Evolutionary conservation across 23 tunicate genomes (phyloP).

Genomic region (Pegea sp.): DNA sequence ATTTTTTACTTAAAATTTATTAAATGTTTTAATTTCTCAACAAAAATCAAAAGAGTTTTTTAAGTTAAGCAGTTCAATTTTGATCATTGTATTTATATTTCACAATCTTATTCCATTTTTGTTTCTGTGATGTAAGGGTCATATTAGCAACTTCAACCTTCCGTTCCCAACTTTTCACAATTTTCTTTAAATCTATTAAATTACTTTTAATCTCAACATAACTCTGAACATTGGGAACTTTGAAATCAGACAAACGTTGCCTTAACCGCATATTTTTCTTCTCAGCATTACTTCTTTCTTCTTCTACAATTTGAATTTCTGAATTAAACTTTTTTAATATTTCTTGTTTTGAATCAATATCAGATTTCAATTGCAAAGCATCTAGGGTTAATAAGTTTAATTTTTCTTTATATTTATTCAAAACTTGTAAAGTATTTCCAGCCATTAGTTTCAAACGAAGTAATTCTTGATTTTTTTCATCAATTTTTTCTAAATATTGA

Average conservation of each 20-base stretch:
- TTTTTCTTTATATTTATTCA: constrained; percentile 57
- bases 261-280: constrained; percentile 35
- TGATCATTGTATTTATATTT: no score
- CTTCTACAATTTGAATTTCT: constrained; percentile 37
- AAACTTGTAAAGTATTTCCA: constrained; percentile 79
- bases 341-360: constrained; percentile 38
- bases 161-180: constrained; percentile 79
- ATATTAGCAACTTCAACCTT: constrained; percentile 66
- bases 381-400: constrained; percentile 32
- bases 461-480: constrained; percentile 88
- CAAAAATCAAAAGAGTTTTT: no score
- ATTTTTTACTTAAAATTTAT: no score
- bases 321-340: constrained; percentile 25
- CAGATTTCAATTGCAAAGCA: constrained; percentile 23
- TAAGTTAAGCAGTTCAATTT: no score
- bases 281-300: constrained; percentile 62
- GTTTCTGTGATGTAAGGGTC: neutral
- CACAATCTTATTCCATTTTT: neutral
- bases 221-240: constrained; percentile 70
- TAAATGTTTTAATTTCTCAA: no score
- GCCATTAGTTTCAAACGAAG: constrained; percentile 78
- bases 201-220: constrained; percentile 66
- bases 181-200: constrained; percentile 49
- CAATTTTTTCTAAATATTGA: constrained; percentile 84
- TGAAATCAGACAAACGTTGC: constrained; percentile 44